phyloP scores from a whole-genome alignment of 2,888 invertebrate species.

The Luffia ferchaultella region DNA sequence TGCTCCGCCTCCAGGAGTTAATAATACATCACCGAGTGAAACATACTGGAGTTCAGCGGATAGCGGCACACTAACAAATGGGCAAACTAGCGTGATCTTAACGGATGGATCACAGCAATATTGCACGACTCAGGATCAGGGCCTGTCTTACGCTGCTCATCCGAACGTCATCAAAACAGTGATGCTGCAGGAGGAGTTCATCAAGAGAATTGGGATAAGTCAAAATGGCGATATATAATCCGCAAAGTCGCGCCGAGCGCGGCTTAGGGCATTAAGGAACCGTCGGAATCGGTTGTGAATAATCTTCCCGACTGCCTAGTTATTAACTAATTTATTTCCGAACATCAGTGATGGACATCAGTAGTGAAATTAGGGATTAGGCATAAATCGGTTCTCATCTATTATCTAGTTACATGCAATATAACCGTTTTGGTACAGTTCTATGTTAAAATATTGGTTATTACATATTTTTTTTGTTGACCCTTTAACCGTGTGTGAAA shows the following conservation, averaged over 20 bases:
- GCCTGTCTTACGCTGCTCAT: constrained; percentile 43
- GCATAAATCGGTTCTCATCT: neutral
- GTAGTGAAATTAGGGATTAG: neutral
- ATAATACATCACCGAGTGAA: constrained; percentile 92
- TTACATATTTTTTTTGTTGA: too few species aligned
- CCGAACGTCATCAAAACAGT: constrained; percentile 60
- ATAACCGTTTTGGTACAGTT: neutral
- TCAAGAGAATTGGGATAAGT: constrained; percentile 61
- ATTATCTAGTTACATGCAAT: neutral
- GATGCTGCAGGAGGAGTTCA: constrained; percentile 62
- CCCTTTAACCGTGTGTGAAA: too few species aligned
- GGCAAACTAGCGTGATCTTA: constrained; percentile 50
- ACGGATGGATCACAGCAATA: constrained; percentile 50
- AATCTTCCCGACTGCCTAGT: constrained; percentile 53
- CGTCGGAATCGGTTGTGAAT: constrained; percentile 62
- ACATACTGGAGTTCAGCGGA: constrained; percentile 89
- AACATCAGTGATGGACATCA: constrained; percentile 39
- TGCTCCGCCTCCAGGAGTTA: constrained; percentile 91
- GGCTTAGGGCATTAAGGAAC: constrained; percentile 58
- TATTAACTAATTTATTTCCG: constrained; percentile 55
- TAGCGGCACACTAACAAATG: constrained; percentile 66
- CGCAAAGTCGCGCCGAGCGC: constrained; percentile 57
- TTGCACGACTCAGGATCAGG: constrained; percentile 45
- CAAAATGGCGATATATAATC: constrained; percentile 65
- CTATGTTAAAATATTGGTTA: neutral